Evolutionary conservation across 1,140 invertebrate genomes (phyloP), one percentile per base, ranked within the genome.

Genomic region (Globodera rostochiensis): DNA sequence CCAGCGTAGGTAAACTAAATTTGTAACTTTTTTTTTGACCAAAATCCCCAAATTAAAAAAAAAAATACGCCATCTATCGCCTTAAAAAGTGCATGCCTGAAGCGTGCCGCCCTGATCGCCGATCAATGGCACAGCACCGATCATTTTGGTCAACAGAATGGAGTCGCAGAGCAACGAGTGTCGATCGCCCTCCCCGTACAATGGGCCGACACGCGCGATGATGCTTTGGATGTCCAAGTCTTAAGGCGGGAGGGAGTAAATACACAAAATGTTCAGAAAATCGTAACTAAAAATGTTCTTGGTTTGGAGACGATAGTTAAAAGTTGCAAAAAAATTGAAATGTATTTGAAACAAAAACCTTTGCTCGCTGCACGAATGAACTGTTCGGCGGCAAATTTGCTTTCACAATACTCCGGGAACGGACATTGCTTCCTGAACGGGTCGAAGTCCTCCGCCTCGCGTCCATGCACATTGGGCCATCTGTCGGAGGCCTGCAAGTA

Each of bases 1-100:
- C 86, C 85, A 57, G 84, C 85, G 53, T 86, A 86, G 6, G 86
- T 86, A n/a, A 86, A 79, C 86, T 86, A 3, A 36, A 36, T 36
- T 36, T 36, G 36, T 0, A 36, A 3, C 36, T 0, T 36, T 36
- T 36, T 36, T 25, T 36, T 36, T 36, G 3, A 36, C 36, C 36
- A 36, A 25, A 36, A 36, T 36, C 36, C 2, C 36, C 21, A 45
- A 25, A 76, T 13, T 73, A 79, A 80, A 7, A 8, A 64, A n/a
- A 64, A 36, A 70, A 79, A n/a, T 5, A 79, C 2, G 3, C 1
- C 36, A 36, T 3, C 36, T 36, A 36, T 36, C 46, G 9, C 1
- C 47, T 25, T 74, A 7, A 78, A 83, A 36, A 13, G 13, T 25
- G 6, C 45, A 49, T 50, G 85, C 85, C 86, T 86, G 85, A 21